phyloP scores from a whole-genome alignment of 2,113 vertebrate species.

The Saguinus midas region DNA sequence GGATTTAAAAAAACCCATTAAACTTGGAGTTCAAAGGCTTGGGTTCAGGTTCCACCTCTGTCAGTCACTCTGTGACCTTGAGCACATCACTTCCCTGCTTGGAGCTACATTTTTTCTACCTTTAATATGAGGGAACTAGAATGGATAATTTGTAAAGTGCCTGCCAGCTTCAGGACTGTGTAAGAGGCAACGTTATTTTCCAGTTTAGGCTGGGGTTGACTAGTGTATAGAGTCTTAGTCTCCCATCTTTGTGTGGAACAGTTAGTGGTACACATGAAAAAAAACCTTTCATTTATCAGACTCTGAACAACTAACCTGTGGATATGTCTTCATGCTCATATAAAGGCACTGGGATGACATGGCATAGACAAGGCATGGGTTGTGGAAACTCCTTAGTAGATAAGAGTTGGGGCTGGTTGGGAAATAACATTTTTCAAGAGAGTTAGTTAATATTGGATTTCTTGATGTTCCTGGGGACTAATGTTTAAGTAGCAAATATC shows the following conservation, averaged over 20 bases:
- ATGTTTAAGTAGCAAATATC: conserved; percentile 23
- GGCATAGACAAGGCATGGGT: not conserved
- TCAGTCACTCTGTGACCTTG: not conserved
- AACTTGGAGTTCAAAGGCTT: not conserved
- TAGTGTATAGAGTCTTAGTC: not conserved
- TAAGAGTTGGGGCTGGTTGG: not conserved
- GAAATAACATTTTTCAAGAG: conserved; percentile 11
- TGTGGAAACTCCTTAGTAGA: not conserved
- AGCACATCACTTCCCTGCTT: not conserved
- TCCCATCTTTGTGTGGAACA: not conserved
- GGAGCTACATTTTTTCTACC: not conserved
- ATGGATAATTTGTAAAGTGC: not conserved
- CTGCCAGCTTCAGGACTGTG: not conserved
- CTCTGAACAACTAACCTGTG: not conserved
- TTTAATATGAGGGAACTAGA: not conserved
- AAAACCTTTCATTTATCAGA: not conserved
- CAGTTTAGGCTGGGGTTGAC: not conserved
- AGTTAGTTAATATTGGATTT: not conserved
- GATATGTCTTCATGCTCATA: not conserved
- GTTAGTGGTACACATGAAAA: not conserved
- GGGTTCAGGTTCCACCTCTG: not conserved
- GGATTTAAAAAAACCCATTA: not conserved
- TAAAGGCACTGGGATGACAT: not conserved
- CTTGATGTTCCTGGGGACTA: not conserved
- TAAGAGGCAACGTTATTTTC: not conserved